Conservation (phyloP, 1,140 invertebrate genomes). For the Aphis gossypii region DNA sequence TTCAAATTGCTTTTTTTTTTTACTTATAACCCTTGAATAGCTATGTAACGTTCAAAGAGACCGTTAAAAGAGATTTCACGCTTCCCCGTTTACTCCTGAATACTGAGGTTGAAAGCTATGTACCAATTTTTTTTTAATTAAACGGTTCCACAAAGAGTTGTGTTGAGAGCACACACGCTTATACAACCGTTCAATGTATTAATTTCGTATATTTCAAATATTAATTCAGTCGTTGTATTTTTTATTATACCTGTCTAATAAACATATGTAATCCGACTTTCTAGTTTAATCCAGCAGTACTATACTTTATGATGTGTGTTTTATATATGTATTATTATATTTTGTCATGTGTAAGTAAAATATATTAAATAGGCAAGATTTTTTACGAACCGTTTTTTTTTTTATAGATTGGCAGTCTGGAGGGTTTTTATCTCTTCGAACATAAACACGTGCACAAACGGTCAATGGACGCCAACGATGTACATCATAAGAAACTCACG, state of each 20-base stretch:
- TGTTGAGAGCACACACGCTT: background rate
- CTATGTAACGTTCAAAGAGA: background rate
- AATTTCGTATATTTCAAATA: background rate
- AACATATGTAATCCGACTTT: background rate
- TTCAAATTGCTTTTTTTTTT: constrained; percentile 2
- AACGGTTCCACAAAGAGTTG: background rate
- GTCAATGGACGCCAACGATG: constrained; percentile 74
- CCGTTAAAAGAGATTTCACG: background rate
- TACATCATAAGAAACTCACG: constrained; percentile 76
- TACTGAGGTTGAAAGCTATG: background rate
- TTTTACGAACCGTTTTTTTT: constrained; percentile 62
- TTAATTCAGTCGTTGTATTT: background rate
- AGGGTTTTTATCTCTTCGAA: constrained; percentile 83
- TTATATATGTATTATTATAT: background rate
- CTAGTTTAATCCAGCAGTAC: background rate
- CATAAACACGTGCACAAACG: constrained; percentile 82
- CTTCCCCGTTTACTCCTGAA: background rate
- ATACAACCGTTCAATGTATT: background rate
- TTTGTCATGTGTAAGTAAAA: background rate
- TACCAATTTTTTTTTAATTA: constrained; percentile 21
- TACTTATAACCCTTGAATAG: background rate
- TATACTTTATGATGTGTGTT: background rate
- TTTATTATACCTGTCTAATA: background rate
- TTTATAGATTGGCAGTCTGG: constrained; percentile 84
- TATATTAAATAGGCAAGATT: background rate